Base-by-base conservation (phyloP, 2,888 invertebrate genomes). In the Cosmia trapezina region DNA sequence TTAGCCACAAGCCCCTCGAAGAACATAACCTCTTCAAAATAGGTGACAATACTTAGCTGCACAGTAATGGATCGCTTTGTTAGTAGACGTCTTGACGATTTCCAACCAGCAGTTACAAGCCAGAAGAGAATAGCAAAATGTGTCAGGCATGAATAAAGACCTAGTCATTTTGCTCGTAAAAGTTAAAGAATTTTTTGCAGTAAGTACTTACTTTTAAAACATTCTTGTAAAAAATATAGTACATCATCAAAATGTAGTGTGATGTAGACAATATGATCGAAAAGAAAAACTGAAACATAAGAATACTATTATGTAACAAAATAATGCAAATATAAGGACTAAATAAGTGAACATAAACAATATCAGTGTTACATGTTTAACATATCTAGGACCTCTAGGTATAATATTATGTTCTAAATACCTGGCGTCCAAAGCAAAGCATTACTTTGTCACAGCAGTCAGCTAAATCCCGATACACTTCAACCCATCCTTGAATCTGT, bases 391-490 rank as follows among this genome's bases (percentile, higher is more conserved):
- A 28, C 28, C 2, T 28, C 28, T 28, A 28, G 28, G 28, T 28
- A 28, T 28, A 28, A 28, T 28, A 28, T 28, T 28, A 28, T 28
- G 28, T 28, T 28, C 28, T 28, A 28, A 28, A 28, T 73, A 71
- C 70, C 61, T 71, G 74, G 17, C 49, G 49, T 49, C 71, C 63
- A 33, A 74, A 71, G 11, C 74, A 74, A 5, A 33, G n/a, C 28
- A 28, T 14, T 7, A 74, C 17, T 62, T 71, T 74, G 3, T 14
- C 47, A 74, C 47, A 71, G 14, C 47, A 62, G 12, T 49, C 41
- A 11, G n/a, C 47, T 62, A 71, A 74, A 49, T 62, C 74, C 0
- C 49, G 62, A 74, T 71, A 71, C n/a, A 74, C 11, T 33, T 74
- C 74, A n/a, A 61, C 28, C 71, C 74, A 74, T 49, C 0, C 41